A percentile compares a stretch with the other conserved stretches of the same genome.
phyloP scores from a whole-genome alignment of 1,140 invertebrate genomes.

The Drosophila bocki region DNA sequence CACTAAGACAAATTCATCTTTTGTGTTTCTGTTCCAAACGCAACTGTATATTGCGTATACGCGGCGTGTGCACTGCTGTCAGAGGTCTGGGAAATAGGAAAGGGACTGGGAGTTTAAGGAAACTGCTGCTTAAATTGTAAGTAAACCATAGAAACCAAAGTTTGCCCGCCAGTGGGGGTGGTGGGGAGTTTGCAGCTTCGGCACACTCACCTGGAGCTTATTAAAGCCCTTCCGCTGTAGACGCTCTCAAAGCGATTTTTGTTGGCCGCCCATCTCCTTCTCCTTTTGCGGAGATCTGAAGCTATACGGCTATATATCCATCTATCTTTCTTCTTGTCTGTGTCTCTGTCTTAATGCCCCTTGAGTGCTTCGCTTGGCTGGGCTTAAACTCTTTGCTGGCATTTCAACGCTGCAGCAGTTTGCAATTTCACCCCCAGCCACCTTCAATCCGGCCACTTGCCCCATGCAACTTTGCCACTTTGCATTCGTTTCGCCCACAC shows the following conservation, averaged over 20 bases:
- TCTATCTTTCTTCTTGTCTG: slow-evolving; percentile 30
- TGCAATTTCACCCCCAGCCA: slow-evolving; percentile 39
- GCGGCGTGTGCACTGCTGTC: slow-evolving; percentile 21
- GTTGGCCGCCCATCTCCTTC: not conserved
- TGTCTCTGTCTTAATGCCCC: slow-evolving; percentile 67
- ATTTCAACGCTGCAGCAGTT: slow-evolving; percentile 65
- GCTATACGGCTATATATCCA: slow-evolving; percentile 24
- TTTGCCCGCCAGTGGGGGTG: slow-evolving; percentile 9
- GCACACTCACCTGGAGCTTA: slow-evolving; percentile 51
- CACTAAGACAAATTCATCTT: not conserved
- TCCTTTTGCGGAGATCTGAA: slow-evolving; percentile 12
- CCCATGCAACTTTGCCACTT: slow-evolving; percentile 60
- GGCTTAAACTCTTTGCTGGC: slow-evolving; percentile 75
- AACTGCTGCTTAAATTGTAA: slow-evolving; percentile 64
- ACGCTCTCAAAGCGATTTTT: slow-evolving; percentile 48
- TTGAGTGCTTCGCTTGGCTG: slow-evolving; percentile 75
- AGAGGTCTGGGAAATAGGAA: not conserved
- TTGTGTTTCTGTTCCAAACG: not conserved
- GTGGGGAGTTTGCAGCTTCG: slow-evolving; percentile 17
- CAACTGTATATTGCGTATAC: slow-evolving; percentile 41
- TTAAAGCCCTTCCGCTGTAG: slow-evolving; percentile 56
- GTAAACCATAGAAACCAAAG: slow-evolving; percentile 59
- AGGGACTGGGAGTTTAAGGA: slow-evolving; percentile 22
- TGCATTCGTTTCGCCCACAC: slow-evolving; percentile 56
- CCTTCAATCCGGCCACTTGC: slow-evolving; percentile 15